These are phyloP conservation scores for Beroe ovata DNA, from an alignment of 37 sponge, comb jelly and placozoan genomes.

Conservation along the genomic window DNA sequence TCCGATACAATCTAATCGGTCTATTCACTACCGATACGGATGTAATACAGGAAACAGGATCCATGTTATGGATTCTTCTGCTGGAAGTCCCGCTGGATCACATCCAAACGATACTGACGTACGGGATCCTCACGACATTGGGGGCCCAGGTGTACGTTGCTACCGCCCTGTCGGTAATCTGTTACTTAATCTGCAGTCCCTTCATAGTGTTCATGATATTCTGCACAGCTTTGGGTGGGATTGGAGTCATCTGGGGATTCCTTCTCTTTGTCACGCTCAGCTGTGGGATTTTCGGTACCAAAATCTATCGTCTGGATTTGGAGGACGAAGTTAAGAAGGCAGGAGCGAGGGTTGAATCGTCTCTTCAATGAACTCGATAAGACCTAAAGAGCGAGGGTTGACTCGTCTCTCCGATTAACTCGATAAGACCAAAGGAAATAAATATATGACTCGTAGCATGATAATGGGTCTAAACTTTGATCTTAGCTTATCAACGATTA, in stretches of 20 bases:
- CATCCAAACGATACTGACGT: slow-evolving; percentile 14
- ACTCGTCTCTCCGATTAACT: too few relatives aligned
- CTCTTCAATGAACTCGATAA: not conserved
- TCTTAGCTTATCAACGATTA: too few relatives aligned
- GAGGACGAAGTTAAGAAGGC: not conserved
- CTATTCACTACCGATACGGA: slow-evolving; percentile 7
- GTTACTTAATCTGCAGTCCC: slow-evolving; percentile 24
- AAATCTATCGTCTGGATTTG: slow-evolving; percentile 17
- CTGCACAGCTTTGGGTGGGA: not conserved
- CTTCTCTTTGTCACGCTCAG: slow-evolving; percentile 45
- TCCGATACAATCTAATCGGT: not conserved
- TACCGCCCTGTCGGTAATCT: slow-evolving; percentile 21
- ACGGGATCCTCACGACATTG: slow-evolving; percentile 49
- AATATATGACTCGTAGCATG: too few relatives aligned
- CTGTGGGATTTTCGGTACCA: slow-evolving; percentile 17
- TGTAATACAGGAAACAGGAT: slow-evolving; percentile 10
- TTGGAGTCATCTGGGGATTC: slow-evolving; percentile 33
- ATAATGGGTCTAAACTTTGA: too few relatives aligned
- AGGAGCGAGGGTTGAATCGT: not conserved
- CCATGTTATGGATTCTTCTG: slow-evolving; percentile 61
- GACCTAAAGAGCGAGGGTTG: too few relatives aligned
- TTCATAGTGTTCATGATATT: slow-evolving; percentile 31
- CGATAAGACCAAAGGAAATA: too few relatives aligned
- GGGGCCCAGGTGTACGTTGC: slow-evolving; percentile 42
- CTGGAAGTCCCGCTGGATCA: slow-evolving; percentile 58